Percentiles rank a stretch among this genome's conserved stretches.
These are phyloP conservation scores for Clarias batrachus DNA, from an alignment of 2,113 vertebrate species.

Conservation along the genomic window DNA sequence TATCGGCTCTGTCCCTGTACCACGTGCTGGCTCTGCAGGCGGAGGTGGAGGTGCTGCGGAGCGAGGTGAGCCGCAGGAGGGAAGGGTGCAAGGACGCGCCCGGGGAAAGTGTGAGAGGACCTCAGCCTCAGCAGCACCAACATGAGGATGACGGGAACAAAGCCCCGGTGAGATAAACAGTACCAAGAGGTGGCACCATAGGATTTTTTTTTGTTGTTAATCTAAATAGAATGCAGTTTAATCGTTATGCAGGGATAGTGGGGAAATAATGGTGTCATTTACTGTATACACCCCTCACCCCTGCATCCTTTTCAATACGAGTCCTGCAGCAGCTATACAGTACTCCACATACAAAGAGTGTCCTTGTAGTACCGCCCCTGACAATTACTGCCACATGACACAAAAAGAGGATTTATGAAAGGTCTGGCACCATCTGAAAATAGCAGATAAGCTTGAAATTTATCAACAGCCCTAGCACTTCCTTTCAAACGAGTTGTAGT, in stretches of 20 bases:
- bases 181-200: background rate
- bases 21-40: constrained; percentile 78
- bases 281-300: background rate
- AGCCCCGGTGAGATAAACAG: constrained; percentile 24
- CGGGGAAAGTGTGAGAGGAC: constrained; percentile 53
- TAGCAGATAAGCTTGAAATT: constrained; percentile 3
- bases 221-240: background rate
- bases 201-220: background rate
- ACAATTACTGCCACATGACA: background rate
- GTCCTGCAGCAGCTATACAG: background rate
- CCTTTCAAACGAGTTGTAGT: background rate
- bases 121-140: constrained; percentile 11
- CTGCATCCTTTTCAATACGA: background rate
- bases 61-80: constrained; percentile 64
- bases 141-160: background rate
- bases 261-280: background rate
- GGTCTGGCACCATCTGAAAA: background rate
- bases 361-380: background rate
- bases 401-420: constrained; percentile 7
- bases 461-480: constrained; percentile 4
- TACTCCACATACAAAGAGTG: background rate
- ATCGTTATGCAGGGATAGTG: background rate
- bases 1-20: constrained; percentile 81
- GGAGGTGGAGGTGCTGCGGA: constrained; percentile 79
- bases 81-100: constrained; percentile 57